These are phyloP conservation scores for Tribolium castaneum DNA, from an alignment of 1,140 invertebrate species.

Conservation along the genomic window DNA sequence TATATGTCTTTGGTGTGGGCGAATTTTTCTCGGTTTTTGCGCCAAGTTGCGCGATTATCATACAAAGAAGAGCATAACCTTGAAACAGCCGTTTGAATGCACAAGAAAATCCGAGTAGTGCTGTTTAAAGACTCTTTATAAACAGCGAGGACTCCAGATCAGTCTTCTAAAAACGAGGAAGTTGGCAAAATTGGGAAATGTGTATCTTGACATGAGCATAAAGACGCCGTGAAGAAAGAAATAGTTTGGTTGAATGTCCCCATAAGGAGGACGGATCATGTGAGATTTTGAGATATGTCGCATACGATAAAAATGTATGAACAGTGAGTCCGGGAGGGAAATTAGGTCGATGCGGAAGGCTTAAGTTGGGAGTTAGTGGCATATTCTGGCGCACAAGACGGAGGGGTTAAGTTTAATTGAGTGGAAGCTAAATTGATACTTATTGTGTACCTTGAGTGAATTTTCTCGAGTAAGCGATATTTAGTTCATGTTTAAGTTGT, in stretches of 20 bases:
- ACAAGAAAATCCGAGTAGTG: background rate
- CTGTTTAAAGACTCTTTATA: constrained; percentile 20
- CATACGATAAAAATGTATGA: background rate
- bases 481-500: constrained; percentile 36
- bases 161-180: background rate
- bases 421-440: constrained; percentile 34
- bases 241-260: background rate
- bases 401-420: constrained; percentile 30
- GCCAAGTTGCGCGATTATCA: background rate
- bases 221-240: background rate
- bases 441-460: constrained; percentile 30
- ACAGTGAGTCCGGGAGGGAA: background rate
- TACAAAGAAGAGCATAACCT: constrained; percentile 19
- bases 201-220: background rate
- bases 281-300: background rate
- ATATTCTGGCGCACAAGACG: constrained; percentile 26
- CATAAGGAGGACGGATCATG: background rate
- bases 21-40: background rate
- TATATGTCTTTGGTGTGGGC: background rate
- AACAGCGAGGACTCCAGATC: background rate
- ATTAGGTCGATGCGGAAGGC: constrained; percentile 9
- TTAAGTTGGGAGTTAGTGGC: constrained; percentile 27
- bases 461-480: constrained; percentile 29
- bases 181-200: background rate
- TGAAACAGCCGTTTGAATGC: constrained; percentile 11